Evolutionary conservation across 2,797 vertebrate species (phyloP), one percentile per base, ranked within the genome.

Genomic region (Macropus fuliginosus): DNA sequence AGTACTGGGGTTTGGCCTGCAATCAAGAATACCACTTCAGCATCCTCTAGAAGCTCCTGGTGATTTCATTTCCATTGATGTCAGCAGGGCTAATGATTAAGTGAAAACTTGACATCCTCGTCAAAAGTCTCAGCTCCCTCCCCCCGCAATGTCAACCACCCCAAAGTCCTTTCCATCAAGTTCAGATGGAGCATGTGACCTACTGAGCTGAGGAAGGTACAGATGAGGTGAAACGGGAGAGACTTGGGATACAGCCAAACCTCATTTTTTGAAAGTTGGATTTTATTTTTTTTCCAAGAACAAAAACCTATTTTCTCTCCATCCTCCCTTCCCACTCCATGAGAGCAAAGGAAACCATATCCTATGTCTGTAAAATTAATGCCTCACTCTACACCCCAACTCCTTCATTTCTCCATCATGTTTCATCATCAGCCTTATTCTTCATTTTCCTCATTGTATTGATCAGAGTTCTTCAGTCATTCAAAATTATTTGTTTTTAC

Each of bases 61-160:
- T 40, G 28, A 1, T 91, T 92, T 92, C 81, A 13, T 97, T 97
- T 96, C 93, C 94, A 93, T 29, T 91, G 94, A 92, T 95, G 96
- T 97, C 96, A 96, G 96, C 95, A 94, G 59, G 54, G 95, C 92
- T 96, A 96, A 96, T 98, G 96, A 96, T 97, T 97, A 97, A 96
- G 96, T 90, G 95, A 92, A 95, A 96, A 95, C 95, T 90, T 94
- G 46, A 93, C 92, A 40, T 87, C 91, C 91, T 92, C 52, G 90
- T 96, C 96, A 94, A 29, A 56, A 0, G 6, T 34, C 95, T 95
- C 50, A 9, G 90, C 62, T 56, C 91, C 28, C 21, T 91, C 91
- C 40, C 62, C 81, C 5, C 46, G 52, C 13, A 34, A 50, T 10
- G 24, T 46, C 27, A 87, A 62, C 0, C 0, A 50, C 92, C 3